Evolutionary conservation across 1,140 invertebrate genomes (phyloP).

Genomic region (Lasioglossum albipes): DNA sequence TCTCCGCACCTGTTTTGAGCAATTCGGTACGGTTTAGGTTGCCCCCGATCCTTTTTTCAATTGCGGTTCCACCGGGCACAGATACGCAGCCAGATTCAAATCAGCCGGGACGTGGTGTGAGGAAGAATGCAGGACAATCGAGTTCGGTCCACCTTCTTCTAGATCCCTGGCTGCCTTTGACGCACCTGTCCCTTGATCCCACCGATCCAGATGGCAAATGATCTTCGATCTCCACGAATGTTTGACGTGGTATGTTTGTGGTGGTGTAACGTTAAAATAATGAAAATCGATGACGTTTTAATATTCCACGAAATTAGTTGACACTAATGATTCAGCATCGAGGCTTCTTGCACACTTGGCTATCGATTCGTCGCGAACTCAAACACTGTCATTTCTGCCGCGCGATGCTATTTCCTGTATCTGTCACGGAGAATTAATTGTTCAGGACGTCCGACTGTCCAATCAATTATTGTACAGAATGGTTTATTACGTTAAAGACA

Average conservation of each 20-base stretch:
- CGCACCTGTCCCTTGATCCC: too few relatives aligned
- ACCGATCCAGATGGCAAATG: too few relatives aligned
- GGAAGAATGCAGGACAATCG: too few relatives aligned
- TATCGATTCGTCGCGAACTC: constrained; percentile 18
- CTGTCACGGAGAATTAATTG: constrained; percentile 1
- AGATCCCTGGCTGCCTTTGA: too few relatives aligned
- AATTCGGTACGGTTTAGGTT: background rate
- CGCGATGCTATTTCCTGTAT: constrained; percentile 14
- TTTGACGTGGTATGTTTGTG: too few relatives aligned
- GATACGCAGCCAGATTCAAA: too few relatives aligned
- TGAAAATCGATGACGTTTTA: background rate
- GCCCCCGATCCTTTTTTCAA: background rate
- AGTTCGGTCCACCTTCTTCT: too few relatives aligned
- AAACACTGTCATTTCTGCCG: constrained; percentile 6
- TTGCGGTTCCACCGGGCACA: background rate
- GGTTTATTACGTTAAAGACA: background rate
- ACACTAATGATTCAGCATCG: too few relatives aligned
- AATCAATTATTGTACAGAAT: constrained; percentile 1
- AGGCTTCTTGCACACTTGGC: background rate
- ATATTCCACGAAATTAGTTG: background rate
- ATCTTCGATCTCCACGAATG: too few relatives aligned
- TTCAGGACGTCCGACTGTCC: background rate
- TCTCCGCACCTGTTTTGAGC: constrained; percentile 10
- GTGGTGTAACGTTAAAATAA: too few relatives aligned
- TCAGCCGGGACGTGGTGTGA: too few relatives aligned